phyloP scores from a whole-genome alignment of 2,113 vertebrate species.

The Peromyscus maniculatus region DNA sequence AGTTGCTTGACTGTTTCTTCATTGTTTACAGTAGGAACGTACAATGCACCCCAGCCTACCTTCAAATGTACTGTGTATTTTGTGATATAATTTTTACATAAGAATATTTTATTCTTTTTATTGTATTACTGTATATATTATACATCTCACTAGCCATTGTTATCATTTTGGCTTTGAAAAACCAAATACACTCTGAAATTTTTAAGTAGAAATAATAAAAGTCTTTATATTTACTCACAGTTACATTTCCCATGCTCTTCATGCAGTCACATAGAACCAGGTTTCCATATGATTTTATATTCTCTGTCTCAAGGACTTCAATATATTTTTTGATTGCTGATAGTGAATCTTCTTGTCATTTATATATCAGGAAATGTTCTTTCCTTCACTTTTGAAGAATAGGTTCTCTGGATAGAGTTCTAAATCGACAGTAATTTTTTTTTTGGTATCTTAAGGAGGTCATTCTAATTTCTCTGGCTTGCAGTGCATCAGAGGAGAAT shows the following conservation, averaged over 20 bases:
- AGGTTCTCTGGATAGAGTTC: not conserved
- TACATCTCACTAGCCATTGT: not conserved
- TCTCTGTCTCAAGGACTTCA: not conserved
- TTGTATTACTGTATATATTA: too few species aligned
- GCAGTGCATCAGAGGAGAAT: not conserved
- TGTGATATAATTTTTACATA: not conserved
- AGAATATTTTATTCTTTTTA: not conserved
- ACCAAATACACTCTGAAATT: not conserved
- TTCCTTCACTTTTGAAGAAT: not conserved
- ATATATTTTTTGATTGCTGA: not conserved
- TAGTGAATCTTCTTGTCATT: not conserved
- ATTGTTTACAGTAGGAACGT: not conserved
- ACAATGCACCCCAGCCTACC: not conserved
- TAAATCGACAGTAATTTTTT: not conserved
- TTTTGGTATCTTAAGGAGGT: not conserved
- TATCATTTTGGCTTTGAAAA: not conserved
- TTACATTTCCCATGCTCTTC: not conserved
- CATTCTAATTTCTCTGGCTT: conserved; percentile 2
- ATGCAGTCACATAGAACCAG: not conserved
- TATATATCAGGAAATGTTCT: not conserved
- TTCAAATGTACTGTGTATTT: not conserved
- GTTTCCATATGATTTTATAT: not conserved
- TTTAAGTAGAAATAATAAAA: not conserved
- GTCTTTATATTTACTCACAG: not conserved
- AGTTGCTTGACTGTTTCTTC: not conserved